Evolutionary conservation across 2,888 invertebrate species (phyloP), one percentile per base, ranked within the genome.

Genomic region (Neoaliturus tenellus): DNA sequence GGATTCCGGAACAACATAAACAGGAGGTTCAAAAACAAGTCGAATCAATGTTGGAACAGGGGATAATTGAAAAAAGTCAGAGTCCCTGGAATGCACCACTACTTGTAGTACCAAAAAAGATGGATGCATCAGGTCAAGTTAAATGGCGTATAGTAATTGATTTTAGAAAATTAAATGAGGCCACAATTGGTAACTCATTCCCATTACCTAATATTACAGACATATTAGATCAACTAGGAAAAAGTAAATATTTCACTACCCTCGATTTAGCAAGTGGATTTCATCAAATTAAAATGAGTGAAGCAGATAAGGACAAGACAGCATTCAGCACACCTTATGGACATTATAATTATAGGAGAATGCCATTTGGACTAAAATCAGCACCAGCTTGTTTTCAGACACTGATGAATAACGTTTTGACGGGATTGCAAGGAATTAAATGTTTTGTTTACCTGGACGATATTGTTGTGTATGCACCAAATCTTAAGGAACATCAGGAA

Each of bases 321-420:
- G 89, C 88, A 3, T 89, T 90, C 58, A 88, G 86, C 3, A 89
- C 89, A 10, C 86, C 87, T 0, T 5, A 86, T 86, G 88, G 88
- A 5, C 87, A 89, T 81, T 89, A 85, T 51, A 87, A 89, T 85
- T 90, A 85, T 73, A 83, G 85, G 0, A 73, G 86, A 0, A 88
- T 89, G 88, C 88, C 89, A 8, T 89, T 89, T 58, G 90, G 89
- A 5, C 84, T 89, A 1, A 82, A 85, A 20, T 88, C 88, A 67
- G 87, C 88, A 0, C 88, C 88, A 5, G 85, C 86, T 2, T 88
- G 87, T 1, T 90, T 89, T 85, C 89, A 89, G 81, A 82, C 88
- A 6, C 73, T 89, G 20, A 88, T 89, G 87, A 88, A 89, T 73
- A 58, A 71, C 14, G 86, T 88, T 2, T 83, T 89, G 8, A 48